A percentile compares a stretch with the other conserved stretches of the same genome.
Conservation (phyloP, 2,888 invertebrate species). For the Tribolium freemani region DNA sequence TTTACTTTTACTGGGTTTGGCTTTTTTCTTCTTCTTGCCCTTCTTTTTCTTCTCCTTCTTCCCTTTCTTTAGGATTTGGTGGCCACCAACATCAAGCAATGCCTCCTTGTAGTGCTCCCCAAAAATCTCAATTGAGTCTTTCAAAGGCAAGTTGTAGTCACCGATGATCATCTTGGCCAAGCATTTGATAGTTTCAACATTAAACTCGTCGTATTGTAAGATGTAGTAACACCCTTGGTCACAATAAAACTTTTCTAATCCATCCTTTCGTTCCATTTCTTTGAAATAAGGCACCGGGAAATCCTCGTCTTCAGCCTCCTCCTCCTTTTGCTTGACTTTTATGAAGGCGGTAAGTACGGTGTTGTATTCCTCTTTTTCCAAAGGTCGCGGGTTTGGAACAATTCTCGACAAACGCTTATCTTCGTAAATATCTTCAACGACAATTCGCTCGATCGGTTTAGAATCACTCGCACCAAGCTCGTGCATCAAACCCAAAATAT, state of each 20-base stretch:
- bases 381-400: constrained; percentile 68
- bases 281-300: constrained; percentile 47
- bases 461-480: constrained; percentile 16
- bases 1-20: constrained; percentile 42
- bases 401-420: constrained; percentile 70
- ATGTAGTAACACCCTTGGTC: constrained; percentile 73
- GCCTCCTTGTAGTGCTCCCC: constrained; percentile 57
- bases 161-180: constrained; percentile 66
- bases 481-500: constrained; percentile 53
- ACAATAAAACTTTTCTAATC: constrained; percentile 74
- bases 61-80: constrained; percentile 47
- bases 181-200: constrained; percentile 70
- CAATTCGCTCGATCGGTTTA: constrained; percentile 39
- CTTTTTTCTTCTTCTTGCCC: constrained; percentile 31
- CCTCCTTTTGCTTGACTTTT: constrained; percentile 67
- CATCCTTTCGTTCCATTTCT: constrained; percentile 66
- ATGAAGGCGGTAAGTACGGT: constrained; percentile 75
- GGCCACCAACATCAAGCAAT: constrained; percentile 25
- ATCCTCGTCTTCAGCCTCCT: constrained; percentile 67
- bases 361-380: constrained; percentile 66
- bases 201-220: constrained; percentile 71
- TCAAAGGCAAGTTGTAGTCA: constrained; percentile 62
- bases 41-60: constrained; percentile 46
- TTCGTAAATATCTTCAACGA: constrained; percentile 65
- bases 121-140: constrained; percentile 66